Evolutionary conservation across 2,888 invertebrate species (phyloP), one percentile per base, ranked within the genome.

Genomic region (Caenorhabditis uteleia): DNA sequence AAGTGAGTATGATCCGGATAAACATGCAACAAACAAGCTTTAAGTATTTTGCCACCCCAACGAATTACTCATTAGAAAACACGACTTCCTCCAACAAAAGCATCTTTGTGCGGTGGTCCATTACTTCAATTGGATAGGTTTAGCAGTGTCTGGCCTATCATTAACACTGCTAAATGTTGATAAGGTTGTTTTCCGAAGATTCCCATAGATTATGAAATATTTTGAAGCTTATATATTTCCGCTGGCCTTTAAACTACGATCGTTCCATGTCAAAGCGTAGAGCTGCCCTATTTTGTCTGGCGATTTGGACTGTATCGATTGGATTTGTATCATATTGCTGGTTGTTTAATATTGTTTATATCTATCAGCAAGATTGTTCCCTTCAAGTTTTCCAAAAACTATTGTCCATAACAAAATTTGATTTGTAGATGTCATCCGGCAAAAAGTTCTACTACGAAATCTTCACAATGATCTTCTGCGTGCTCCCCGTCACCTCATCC

Each of bases 291-390:
- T 70, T 82, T 26, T 82, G 82, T 50, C 39, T 75, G 12, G 57
- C 76, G 2, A 79, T 82, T 53, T 82, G 82, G 82, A 59, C 64
- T n/a, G 66, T 81, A 7, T 82, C 82, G 1, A 66, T 80, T 21
- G 81, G 81, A 42, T 81, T 82, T 67, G 80, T 81, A 5, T 72
- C 77, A n/a, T 81, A 81, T 53, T 80, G 81, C n/a, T 81, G 81
- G 81, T 43, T 77, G 18, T 73, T 75, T 48, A 62, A 78, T 16
- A 78, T 81, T 56, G 81, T 80, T 10, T 82, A 77, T 54, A 80
- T 82, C 16, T 77, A 68, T 27, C 62, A 62, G 21, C 50, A 62
- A 33, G 79, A 80, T 53, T 81, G 81, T 47, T 77, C 75, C 20
- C 56, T 81, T 25, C 80, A 80, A 61, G 78, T 18, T 36, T 36